Conservation (phyloP, 2,797 vertebrate genomes). For the Manis javanica region DNA sequence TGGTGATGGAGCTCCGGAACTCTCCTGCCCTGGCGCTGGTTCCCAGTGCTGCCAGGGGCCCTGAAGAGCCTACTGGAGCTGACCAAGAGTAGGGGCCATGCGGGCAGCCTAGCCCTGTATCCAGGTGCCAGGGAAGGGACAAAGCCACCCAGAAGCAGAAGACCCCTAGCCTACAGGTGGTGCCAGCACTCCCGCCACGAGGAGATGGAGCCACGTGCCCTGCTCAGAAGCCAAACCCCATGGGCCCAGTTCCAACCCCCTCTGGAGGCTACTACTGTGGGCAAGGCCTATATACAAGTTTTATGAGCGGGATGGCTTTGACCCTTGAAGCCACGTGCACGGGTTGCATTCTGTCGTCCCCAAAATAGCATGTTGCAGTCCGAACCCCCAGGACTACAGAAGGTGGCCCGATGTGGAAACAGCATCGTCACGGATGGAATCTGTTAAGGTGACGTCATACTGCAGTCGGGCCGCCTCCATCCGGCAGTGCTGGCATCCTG, state of each 20-base stretch:
- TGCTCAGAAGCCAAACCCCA: not conserved
- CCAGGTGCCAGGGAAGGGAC: not conserved
- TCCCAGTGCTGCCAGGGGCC: not conserved
- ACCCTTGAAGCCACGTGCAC: not conserved
- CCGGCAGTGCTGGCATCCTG: fast-evolving
- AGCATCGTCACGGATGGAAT: fast-evolving
- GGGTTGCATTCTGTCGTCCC: not conserved
- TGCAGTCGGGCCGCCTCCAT: fast-evolving
- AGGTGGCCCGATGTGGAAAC: not conserved
- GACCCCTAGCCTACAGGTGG: fast-evolving
- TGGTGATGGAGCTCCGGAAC: too few species aligned
- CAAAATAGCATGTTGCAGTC: fast-evolving
- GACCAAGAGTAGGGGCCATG: fast-evolving
- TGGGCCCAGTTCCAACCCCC: fast-evolving
- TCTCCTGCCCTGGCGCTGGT: not conserved
- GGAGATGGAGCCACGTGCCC: fast-evolving
- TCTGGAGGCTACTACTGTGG: fast-evolving
- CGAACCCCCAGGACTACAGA: fast-evolving
- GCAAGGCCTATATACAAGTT: not conserved
- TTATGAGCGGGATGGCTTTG: too few species aligned
- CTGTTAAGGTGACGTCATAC: fast-evolving
- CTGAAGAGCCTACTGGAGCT: not conserved
- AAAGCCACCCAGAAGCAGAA: fast-evolving
- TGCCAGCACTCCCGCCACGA: not conserved
- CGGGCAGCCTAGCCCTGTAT: not conserved